Evolutionary conservation across 2,113 vertebrate genomes (phyloP).

Genomic region (Melanostigma gelatinosum): DNA sequence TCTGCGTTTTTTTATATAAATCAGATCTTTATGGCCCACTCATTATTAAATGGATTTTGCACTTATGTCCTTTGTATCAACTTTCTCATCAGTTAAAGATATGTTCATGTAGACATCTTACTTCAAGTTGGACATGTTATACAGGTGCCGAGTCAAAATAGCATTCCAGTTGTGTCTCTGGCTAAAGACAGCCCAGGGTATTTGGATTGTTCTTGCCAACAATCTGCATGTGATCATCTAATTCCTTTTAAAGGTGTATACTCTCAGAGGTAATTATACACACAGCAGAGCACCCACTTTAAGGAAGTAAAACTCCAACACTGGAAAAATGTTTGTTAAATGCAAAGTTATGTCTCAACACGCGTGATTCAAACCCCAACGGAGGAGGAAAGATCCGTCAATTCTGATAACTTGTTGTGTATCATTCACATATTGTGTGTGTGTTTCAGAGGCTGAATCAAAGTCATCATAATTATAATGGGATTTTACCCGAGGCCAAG

Average conservation of each 20-base stretch:
- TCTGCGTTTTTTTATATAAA: conserved; percentile 2
- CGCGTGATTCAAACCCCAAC: not conserved
- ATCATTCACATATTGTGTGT: not conserved
- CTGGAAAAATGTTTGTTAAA: conserved; percentile 4
- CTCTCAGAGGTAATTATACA: conserved; percentile 20
- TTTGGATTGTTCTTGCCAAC: conserved; percentile 9
- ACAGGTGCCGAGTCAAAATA: not conserved
- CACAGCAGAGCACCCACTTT: conserved; percentile 1
- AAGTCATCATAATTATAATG: conserved; percentile 6
- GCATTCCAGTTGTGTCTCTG: not conserved
- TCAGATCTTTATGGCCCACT: not conserved
- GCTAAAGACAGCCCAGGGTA: not conserved
- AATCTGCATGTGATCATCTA: conserved; percentile 23
- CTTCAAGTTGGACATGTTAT: not conserved
- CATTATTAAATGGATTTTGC: not conserved
- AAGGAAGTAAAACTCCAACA: conserved; percentile 5
- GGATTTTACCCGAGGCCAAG: conserved; percentile 11
- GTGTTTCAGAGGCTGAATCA: not conserved
- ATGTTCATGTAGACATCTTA: not conserved
- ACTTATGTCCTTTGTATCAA: not conserved
- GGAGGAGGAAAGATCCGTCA: not conserved
- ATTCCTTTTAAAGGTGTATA: not conserved
- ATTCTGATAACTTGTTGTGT: not conserved
- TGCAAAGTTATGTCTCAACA: not conserved
- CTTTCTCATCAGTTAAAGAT: not conserved